Percentiles rank a stretch among this genome's conserved stretches.
These are phyloP conservation scores for Hylia prasina DNA, from an alignment of 2,113 vertebrate genomes.

Conservation along the genomic window DNA sequence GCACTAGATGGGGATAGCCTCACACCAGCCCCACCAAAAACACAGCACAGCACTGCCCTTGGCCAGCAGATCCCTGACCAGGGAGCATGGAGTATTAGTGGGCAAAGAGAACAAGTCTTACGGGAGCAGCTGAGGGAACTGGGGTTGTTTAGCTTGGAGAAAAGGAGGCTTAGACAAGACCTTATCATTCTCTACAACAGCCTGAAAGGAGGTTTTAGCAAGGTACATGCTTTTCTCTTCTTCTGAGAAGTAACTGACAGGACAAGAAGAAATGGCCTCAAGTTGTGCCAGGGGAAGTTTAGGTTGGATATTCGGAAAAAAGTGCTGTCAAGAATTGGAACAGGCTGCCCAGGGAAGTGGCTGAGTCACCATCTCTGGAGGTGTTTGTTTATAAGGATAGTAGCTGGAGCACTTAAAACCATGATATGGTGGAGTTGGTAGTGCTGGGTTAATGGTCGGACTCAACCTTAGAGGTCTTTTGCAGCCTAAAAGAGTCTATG, in stretches of 20 bases:
- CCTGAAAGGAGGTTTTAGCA: background rate
- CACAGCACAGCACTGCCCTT: background rate
- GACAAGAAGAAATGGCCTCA: background rate
- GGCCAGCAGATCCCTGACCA: background rate
- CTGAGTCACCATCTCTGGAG: background rate
- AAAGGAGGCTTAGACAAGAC: background rate
- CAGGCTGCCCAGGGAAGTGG: background rate
- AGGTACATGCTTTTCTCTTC: background rate
- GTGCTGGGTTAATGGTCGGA: background rate
- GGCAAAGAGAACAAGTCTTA: background rate
- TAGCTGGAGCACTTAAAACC: background rate
- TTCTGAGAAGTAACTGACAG: background rate
- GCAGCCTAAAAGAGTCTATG: background rate
- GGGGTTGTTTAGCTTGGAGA: background rate
- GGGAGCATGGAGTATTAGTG: background rate
- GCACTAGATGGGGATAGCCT: background rate
- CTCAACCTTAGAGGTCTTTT: background rate
- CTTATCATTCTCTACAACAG: background rate
- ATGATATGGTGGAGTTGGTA: background rate
- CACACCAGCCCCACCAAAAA: background rate
- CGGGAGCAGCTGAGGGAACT: background rate
- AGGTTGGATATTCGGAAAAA: background rate
- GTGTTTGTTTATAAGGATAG: background rate
- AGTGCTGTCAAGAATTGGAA: background rate
- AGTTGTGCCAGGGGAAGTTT: background rate